Conservation (phyloP, 2,797 vertebrate species). For the Fistularia commersonii region DNA sequence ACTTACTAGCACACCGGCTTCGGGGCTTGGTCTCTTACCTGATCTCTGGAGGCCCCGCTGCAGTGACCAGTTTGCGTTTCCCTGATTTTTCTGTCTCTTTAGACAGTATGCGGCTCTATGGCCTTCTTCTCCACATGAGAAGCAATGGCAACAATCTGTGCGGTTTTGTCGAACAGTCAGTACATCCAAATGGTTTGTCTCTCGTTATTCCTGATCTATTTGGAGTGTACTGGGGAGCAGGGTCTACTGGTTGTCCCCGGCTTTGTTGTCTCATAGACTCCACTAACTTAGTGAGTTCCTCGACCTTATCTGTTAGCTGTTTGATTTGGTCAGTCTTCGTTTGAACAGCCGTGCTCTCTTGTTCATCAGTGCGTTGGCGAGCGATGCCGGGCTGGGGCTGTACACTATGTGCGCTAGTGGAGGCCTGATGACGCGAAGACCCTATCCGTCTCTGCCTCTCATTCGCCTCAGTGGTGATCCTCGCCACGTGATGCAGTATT, state of each 20-base stretch:
- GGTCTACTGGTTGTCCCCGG: neutral
- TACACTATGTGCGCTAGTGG: no score
- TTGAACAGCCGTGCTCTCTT: neutral
- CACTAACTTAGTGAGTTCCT: neutral
- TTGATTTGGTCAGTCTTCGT: constrained; percentile 1
- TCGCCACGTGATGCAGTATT: no score
- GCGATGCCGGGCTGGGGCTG: neutral
- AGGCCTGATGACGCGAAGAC: no score
- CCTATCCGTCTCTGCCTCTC: no score
- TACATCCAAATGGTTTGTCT: constrained; percentile 14
- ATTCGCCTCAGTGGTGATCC: no score
- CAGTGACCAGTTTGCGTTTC: no score
- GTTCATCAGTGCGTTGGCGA: neutral
- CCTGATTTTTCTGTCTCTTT: no score
- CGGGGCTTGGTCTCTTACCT: no score
- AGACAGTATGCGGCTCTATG: no score
- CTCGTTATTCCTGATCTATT: constrained; percentile 1
- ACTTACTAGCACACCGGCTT: no score
- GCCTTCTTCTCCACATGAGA: no score
- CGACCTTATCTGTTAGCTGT: neutral
- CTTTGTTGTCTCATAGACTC: neutral
- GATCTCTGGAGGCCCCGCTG: no score
- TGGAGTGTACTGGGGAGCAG: neutral
- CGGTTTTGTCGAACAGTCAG: neutral
- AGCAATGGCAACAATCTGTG: constrained; percentile 11